A percentile compares a stretch with the other conserved stretches of the same genome.
Evolutionary conservation across 2,888 invertebrate species (phyloP).

Genomic region (Pilophorus perplexus): DNA sequence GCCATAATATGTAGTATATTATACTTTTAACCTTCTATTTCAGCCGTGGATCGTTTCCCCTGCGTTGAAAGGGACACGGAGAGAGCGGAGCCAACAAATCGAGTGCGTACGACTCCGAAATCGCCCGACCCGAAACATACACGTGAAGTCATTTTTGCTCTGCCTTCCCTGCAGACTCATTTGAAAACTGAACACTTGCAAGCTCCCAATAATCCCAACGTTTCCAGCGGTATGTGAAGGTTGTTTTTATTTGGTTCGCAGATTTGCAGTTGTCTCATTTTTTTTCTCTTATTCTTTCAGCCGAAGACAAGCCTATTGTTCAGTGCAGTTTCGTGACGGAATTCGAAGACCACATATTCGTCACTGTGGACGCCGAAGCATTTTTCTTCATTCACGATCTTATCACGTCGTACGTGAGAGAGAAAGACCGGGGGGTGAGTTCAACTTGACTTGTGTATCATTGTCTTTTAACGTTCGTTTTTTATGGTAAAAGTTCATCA

Average conservation of each 20-base stretch:
- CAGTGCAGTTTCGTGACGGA: conserved; percentile 97
- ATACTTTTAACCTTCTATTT: too few species aligned
- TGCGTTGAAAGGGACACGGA: conserved; percentile 76
- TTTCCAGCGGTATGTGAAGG: conserved; percentile 56
- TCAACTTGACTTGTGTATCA: background rate
- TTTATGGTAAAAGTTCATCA: too few species aligned
- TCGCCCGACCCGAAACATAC: conserved; percentile 77
- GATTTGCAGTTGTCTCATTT: background rate
- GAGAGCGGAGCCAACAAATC: conserved; percentile 52
- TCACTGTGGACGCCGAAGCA: conserved; percentile 96
- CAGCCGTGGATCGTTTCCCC: conserved; percentile 88
- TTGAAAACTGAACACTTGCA: conserved; percentile 91
- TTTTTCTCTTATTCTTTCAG: too few species aligned
- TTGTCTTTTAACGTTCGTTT: too few species aligned
- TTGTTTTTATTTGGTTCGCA: background rate
- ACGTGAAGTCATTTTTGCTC: conserved; percentile 93
- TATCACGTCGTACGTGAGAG: conserved; percentile 91
- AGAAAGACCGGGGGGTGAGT: conserved; percentile 79
- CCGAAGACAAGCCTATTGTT: conserved; percentile 71
- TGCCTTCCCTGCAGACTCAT: conserved; percentile 89
- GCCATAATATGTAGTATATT: too few species aligned
- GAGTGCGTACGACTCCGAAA: conserved; percentile 55
- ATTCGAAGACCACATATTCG: conserved; percentile 97
- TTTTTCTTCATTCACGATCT: conserved; percentile 97
- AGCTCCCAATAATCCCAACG: conserved; percentile 67